Percentiles rank a stretch among this genome's conserved stretches.
phyloP scores from a whole-genome alignment of 1,140 invertebrate species.

The Cyclina sinensis region DNA sequence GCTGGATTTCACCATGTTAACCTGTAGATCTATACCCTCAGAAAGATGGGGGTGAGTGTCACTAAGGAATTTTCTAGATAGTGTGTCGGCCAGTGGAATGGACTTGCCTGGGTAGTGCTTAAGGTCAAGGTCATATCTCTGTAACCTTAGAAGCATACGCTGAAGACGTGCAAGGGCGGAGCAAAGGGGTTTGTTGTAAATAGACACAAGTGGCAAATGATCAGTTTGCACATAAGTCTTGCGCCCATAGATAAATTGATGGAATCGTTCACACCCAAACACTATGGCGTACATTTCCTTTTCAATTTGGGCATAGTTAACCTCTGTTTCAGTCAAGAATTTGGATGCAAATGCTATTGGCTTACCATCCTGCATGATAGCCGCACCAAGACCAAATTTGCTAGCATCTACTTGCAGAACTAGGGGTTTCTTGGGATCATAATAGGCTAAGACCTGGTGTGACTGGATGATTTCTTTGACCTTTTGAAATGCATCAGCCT shows the following conservation, averaged over 20 bases:
- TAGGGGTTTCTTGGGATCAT: constrained; percentile 2
- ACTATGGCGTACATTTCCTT: not conserved
- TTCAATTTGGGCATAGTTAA: not conserved
- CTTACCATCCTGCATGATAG: not conserved
- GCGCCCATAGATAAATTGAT: not conserved
- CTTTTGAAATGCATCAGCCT: constrained; percentile 4
- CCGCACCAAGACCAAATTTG: too few species aligned
- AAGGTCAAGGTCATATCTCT: constrained; percentile 44
- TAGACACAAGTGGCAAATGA: not conserved
- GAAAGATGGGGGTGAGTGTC: not conserved
- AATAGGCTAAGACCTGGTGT: not conserved
- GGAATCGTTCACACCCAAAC: constrained; percentile 6
- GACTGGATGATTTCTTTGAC: constrained; percentile 2
- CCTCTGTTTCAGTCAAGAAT: constrained; percentile 3
- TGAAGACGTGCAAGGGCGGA: constrained; percentile 12
- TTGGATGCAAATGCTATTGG: not conserved
- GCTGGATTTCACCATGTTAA: constrained; percentile 5
- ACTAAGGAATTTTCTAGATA: not conserved
- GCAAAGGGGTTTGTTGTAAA: not conserved
- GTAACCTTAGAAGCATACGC: constrained; percentile 16
- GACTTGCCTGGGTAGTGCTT: not conserved
- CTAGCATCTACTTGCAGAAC: not conserved
- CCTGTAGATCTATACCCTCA: not conserved
- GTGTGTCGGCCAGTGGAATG: constrained; percentile 27
- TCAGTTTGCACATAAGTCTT: constrained; percentile 10